Conservation (phyloP, 2,113 vertebrate genomes). For the Nothobranchius kuhntae region DNA sequence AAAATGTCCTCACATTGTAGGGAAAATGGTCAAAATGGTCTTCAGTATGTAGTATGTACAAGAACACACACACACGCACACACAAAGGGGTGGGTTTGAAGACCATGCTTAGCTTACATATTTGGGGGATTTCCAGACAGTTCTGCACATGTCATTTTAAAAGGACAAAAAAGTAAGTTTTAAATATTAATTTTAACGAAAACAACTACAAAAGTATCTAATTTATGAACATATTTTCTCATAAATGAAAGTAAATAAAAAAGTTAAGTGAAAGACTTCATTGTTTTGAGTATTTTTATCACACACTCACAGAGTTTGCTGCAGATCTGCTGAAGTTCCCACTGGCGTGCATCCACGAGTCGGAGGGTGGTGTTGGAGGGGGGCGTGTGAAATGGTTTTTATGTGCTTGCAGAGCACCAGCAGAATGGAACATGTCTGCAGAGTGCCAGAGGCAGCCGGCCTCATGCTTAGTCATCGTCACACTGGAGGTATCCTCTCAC, state of each 20-base stretch:
- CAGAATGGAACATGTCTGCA: slow-evolving; percentile 76
- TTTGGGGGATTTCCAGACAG: slow-evolving; percentile 48
- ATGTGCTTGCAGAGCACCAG: slow-evolving; percentile 61
- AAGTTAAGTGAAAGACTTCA: not conserved
- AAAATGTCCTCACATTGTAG: no score
- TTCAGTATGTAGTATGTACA: no score
- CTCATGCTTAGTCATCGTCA: slow-evolving; percentile 64
- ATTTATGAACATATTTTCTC: no score
- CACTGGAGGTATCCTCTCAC: slow-evolving; percentile 35
- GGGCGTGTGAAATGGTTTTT: slow-evolving; percentile 66
- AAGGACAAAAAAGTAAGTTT: not conserved
- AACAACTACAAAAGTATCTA: no score
- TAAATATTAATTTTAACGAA: not conserved
- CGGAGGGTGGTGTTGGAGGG: slow-evolving; percentile 9
- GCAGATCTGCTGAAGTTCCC: slow-evolving; percentile 55
- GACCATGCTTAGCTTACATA: slow-evolving; percentile 41
- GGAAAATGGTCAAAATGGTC: no score
- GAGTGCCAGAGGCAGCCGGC: slow-evolving; percentile 60
- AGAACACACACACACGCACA: not conserved
- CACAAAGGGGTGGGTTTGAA: slow-evolving; percentile 25
- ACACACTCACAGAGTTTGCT: not conserved
- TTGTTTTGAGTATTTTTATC: not conserved
- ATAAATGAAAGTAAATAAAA: not conserved
- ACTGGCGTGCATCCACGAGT: slow-evolving; percentile 47
- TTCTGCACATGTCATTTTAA: not conserved